Evolutionary conservation across 1,140 invertebrate genomes (phyloP), one percentile per base, ranked within the genome.

Genomic region (Agrilus planipennis): DNA sequence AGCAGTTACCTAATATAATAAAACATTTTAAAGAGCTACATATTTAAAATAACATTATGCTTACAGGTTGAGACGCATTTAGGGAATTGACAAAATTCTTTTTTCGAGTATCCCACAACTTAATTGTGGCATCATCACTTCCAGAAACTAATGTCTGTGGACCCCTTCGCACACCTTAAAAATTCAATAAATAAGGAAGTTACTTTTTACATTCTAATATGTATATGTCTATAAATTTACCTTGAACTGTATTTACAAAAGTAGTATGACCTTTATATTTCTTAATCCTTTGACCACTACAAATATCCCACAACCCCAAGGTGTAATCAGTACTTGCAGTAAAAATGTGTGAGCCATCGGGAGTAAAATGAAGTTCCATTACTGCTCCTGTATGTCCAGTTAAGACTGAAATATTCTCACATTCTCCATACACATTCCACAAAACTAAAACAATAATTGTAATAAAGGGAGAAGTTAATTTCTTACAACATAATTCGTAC

Each of bases 401-500:
- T 72, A 99, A 76, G 6, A 84, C 76, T 49, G 86, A 87, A 46
- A 95, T 80, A 64, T 98, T 99, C 55, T 99, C 92, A 70, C 94
- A 99, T 58, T 99, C 92, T 3, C 89, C 94, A 64, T 93, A 95
- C 2, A 93, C 88, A 64, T 87, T 92, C 96, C 96, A 99, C 49
- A 99, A 71, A 62, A 85, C 90, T 95, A 58, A 39, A 74, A 71
- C 54, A 44, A 36, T 17, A 41, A 4, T 4, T 25, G 23, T 25
- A 25, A 25, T 25, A 7, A 25, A 6, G 23, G 21, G 31, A 38
- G 36, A 30, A 27, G 12, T 15, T 5, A 42, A 31, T 14, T 36
- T 40, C 21, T 34, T 23, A 29, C 36, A 9, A 28, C 16, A 18
- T 29, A 16, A 37, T 44, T 77, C 84, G 79, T 73, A 95, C 92